These are phyloP conservation scores for Pentamera pediparva DNA, from an alignment of 53 echinoderm and acorn worm genomes.

Conservation along the genomic window DNA sequence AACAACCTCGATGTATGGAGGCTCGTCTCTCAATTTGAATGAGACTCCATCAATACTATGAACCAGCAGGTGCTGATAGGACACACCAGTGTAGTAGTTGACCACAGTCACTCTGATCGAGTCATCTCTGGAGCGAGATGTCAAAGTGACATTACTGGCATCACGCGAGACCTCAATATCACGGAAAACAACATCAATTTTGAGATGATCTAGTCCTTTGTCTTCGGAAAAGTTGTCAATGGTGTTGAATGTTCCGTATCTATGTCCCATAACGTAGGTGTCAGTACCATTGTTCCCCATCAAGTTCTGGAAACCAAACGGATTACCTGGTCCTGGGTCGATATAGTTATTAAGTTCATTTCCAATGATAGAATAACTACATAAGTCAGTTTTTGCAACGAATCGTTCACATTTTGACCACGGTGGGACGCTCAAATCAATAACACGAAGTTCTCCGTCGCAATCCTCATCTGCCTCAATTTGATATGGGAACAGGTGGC, in stretches of 20 bases:
- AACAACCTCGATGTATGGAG: constrained; percentile 9
- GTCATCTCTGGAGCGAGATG: constrained; percentile 15
- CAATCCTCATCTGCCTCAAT: constrained; percentile 34
- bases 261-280: constrained; percentile 20
- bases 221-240: constrained; percentile 32
- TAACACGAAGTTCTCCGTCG: constrained; percentile 20
- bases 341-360: constrained; percentile 24
- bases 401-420: constrained; percentile 30
- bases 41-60: constrained; percentile 12
- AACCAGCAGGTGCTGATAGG: constrained; percentile 1
- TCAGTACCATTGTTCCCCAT: constrained; percentile 19
- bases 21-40: neutral
- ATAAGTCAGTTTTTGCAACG: constrained; percentile 14
- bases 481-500: constrained; percentile 24
- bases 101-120: constrained; percentile 12
- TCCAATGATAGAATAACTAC: constrained; percentile 27
- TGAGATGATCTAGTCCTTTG: constrained; percentile 16
- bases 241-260: neutral
- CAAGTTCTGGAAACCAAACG: constrained; percentile 19
- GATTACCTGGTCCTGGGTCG: constrained; percentile 17
- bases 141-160: constrained; percentile 12
- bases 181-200: neutral
- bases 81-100: constrained; percentile 15
- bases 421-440: constrained; percentile 12
- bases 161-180: constrained; percentile 20